phyloP scores from a whole-genome alignment of 2,113 vertebrate genomes.

The Clupea harengus region DNA sequence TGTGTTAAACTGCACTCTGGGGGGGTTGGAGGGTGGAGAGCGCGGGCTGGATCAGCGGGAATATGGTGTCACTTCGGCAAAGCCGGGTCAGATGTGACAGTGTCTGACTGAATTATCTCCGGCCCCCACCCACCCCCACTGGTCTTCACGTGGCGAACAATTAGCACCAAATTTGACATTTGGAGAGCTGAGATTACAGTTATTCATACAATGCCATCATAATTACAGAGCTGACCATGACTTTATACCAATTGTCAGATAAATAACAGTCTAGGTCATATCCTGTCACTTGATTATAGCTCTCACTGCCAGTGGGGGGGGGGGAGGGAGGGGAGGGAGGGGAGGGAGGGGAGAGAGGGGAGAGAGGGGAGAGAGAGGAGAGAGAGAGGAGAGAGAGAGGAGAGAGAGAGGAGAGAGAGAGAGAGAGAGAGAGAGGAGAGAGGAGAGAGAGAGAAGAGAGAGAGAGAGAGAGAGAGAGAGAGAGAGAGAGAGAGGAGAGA shows the following conservation, averaged over 20 bases:
- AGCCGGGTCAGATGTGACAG: not conserved
- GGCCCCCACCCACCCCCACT: not conserved
- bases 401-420: not conserved
- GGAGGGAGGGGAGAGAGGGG: too few relatives aligned
- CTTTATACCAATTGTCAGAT: constrained; percentile 47
- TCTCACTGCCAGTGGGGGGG: constrained; percentile 23
- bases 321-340: constrained; percentile 5
- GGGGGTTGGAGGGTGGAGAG: not conserved
- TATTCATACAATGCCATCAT: constrained; percentile 40
- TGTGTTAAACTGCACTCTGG: not conserved
- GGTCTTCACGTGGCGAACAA: constrained; percentile 25
- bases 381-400: not conserved
- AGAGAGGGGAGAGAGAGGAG: constrained; percentile 23
- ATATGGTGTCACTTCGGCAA: not conserved
- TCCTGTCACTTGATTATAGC: constrained; percentile 41
- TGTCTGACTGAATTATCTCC: not conserved
- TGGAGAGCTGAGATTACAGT: constrained; percentile 40
- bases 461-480: not conserved
- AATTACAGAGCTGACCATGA: constrained; percentile 44
- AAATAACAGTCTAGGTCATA: constrained; percentile 31
- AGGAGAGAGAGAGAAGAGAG: too few relatives aligned
- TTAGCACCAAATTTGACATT: constrained; percentile 40
- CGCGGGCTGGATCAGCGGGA: not conserved
- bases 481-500: not conserved
- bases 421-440: constrained; percentile 26